A percentile compares a stretch with the other conserved stretches of the same genome.
Evolutionary conservation across 1,140 invertebrate genomes (phyloP).

Genomic region (Nylanderia fulva): DNA sequence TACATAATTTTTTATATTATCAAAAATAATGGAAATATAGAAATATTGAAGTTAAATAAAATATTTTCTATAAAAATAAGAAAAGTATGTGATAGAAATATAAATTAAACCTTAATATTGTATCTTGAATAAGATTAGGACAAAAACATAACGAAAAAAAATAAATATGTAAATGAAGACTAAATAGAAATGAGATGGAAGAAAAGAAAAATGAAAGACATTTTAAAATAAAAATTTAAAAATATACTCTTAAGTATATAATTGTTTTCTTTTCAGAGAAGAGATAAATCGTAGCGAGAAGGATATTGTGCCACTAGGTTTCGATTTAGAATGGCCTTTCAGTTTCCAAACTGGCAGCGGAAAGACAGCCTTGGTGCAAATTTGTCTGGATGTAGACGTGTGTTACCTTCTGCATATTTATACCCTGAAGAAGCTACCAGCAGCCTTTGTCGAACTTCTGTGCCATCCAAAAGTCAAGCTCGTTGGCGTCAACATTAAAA

Average conservation of each 20-base stretch:
- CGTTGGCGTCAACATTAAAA: slow-evolving; percentile 89
- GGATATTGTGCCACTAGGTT: slow-evolving; percentile 86
- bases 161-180: background rate
- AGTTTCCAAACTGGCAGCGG: slow-evolving; percentile 87
- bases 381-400: slow-evolving; percentile 84
- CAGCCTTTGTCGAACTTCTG: slow-evolving; percentile 85
- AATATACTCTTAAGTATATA: background rate
- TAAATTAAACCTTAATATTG: background rate
- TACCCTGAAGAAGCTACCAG: slow-evolving; percentile 86
- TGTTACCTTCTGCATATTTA: slow-evolving; percentile 88
- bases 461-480: slow-evolving; percentile 87
- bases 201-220: too few relatives aligned
- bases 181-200: background rate
- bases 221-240: slow-evolving; percentile 12
- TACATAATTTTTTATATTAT: background rate
- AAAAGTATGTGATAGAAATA: slow-evolving; percentile 61
- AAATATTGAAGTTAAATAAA: too few relatives aligned
- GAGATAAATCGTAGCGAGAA: slow-evolving; percentile 82
- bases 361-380: slow-evolving; percentile 88
- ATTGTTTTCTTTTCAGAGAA: slow-evolving; percentile 78
- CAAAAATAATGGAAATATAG: background rate
- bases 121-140: too few relatives aligned
- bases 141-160: too few relatives aligned
- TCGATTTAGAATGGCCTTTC: slow-evolving; percentile 90
- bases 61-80: background rate